Percentiles rank a stretch among this genome's conserved stretches.
phyloP scores from a whole-genome alignment of 2,113 vertebrate genomes.

The Delphinapterus leucas region DNA sequence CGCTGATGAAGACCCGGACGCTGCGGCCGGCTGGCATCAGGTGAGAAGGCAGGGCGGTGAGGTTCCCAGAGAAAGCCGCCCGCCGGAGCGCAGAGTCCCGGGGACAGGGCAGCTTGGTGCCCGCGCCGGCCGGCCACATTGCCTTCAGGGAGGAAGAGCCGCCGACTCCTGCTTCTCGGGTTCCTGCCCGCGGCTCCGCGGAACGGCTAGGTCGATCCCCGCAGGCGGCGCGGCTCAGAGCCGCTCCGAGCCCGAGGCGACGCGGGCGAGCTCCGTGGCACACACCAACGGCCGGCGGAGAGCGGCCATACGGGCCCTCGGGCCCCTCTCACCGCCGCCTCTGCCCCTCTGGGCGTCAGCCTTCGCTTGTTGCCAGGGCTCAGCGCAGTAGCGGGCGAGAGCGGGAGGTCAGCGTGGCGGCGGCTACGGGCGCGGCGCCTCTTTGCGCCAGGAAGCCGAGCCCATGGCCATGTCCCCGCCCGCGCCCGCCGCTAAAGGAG shows the following conservation, averaged over 20 bases:
- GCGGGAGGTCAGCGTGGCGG: constrained; percentile 42
- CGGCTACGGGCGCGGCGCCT: constrained; percentile 38
- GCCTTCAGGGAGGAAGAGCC: constrained; percentile 50
- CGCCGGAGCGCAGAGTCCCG: constrained; percentile 93
- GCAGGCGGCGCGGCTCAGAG: constrained; percentile 46
- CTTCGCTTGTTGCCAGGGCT: neutral
- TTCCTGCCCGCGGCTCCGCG: neutral
- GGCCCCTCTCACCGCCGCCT: neutral
- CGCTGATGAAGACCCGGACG: constrained; percentile 94
- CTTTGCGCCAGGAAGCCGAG: constrained; percentile 31
- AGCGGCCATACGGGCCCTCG: constrained; percentile 64
- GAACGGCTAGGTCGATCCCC: neutral
- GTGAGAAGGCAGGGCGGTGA: constrained; percentile 90
- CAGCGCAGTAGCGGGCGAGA: neutral
- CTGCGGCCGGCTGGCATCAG: constrained; percentile 92
- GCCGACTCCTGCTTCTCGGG: neutral
- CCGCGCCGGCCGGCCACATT: constrained; percentile 94
- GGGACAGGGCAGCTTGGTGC: constrained; percentile 89
- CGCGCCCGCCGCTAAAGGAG: constrained; percentile 3
- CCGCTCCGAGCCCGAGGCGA: constrained; percentile 8
- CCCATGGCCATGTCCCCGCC: constrained; percentile 45
- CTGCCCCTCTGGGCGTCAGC: neutral
- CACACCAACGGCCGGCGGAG: neutral
- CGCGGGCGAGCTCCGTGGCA: neutral
- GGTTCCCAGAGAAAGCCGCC: constrained; percentile 92